A percentile compares a stretch with the other conserved stretches of the same genome.
phyloP scores from a whole-genome alignment of 2,113 vertebrate genomes.

The Falco punctatus region DNA sequence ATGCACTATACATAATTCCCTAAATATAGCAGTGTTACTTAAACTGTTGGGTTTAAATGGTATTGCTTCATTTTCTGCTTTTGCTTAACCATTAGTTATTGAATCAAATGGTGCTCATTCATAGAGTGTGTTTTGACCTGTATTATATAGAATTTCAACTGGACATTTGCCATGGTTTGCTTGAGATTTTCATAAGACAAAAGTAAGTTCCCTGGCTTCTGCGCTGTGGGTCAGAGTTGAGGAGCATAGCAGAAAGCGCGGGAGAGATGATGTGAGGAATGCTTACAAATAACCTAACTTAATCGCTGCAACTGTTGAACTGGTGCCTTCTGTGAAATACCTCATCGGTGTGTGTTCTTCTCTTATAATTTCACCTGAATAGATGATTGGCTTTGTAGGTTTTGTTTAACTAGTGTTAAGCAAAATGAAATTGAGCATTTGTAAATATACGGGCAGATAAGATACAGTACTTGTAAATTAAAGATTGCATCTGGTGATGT shows the following conservation, averaged over 20 bases:
- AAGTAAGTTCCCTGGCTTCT: not conserved
- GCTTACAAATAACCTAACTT: not conserved
- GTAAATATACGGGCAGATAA: not conserved
- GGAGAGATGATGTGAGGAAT: not conserved
- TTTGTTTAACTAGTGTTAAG: not conserved
- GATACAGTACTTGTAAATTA: not conserved
- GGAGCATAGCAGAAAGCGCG: not conserved
- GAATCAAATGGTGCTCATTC: not conserved
- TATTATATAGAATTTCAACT: not conserved
- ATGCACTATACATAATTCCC: not conserved
- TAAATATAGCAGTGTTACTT: not conserved
- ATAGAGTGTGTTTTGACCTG: fast-evolving
- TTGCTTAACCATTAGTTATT: not conserved
- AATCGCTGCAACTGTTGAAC: not conserved
- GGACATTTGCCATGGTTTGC: not conserved
- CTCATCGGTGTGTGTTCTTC: not conserved
- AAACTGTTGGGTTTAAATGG: not conserved
- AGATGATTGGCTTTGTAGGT: not conserved
- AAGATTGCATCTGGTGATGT: not conserved
- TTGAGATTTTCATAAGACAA: not conserved
- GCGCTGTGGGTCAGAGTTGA: not conserved
- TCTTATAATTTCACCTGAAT: not conserved
- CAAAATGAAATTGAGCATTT: not conserved
- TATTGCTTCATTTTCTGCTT: not conserved
- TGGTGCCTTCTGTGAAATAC: not conserved